Evolutionary conservation across 2,797 vertebrate species (phyloP), one percentile per base, ranked within the genome.

Genomic region (Myripristis jacobus): DNA sequence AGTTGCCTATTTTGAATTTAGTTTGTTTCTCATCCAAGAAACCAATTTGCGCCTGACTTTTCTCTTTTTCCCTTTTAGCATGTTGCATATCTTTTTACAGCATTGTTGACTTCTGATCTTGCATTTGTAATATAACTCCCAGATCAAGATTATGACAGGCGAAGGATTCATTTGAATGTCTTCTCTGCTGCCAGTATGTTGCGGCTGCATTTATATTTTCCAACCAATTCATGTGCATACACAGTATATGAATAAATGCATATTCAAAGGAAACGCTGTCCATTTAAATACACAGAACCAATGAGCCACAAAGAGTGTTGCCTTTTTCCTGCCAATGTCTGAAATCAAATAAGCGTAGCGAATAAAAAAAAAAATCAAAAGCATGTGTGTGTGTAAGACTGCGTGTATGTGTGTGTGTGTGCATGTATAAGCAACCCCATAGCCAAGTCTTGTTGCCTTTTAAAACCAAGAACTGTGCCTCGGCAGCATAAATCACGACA

Each of bases 21-120:
- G 4, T 73, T 83, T 63, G 72, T 59, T 74, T 75, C 52, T 70
- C 70, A 70, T 82, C 77, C 66, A 80, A 76, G 50, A 79, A 79
- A 79, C 46, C 72, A 70, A 84, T 83, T 83, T 83, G 47, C 44
- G 6, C 70, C 80, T 46, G 60, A 73, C 69, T 77, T 82, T 70
- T 79, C 43, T 65, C 41, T 79, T 73, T 69, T 64, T 51, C n/a
- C n/a, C 36, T 66, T 31, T 48, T 1, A 15, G 54, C 29, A 21
- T 63, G 71, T 77, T 77, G 51, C 74, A 79, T 70, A 59, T 81
- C 9, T 66, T 66, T 79, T 65, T 10, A 52, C 16, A 53, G 13
- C 25, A n/a, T 76, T 69, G 53, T 27, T 58, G 64, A 81, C 75
- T 80, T 53, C 25, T 83, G 46, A 66, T 67, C 74, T 67, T 60